Conservation (phyloP, 1,140 invertebrate species). For the Meloidogyne exigua region DNA sequence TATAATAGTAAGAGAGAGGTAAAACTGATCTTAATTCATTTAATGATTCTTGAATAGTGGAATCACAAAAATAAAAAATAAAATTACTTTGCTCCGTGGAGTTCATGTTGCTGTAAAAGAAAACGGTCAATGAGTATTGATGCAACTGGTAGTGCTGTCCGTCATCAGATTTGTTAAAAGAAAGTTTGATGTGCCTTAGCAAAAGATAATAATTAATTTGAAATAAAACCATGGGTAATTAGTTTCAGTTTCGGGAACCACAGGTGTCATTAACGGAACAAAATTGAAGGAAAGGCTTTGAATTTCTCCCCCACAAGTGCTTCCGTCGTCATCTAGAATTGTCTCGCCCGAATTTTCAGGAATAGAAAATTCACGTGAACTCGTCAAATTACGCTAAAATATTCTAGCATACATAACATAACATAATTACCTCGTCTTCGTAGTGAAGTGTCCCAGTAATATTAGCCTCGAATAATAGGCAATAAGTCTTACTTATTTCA, state of each 20-base stretch:
- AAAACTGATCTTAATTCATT: too few species aligned
- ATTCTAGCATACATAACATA: background rate
- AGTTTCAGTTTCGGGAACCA: background rate
- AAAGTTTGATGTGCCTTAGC: background rate
- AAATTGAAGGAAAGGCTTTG: background rate
- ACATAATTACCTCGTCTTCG: conserved; percentile 14
- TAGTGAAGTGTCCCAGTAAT: conserved; percentile 38
- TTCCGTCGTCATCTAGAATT: background rate
- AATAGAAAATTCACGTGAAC: conserved; percentile 27
- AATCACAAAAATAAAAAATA: background rate
- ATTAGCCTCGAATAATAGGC: conserved; percentile 34
- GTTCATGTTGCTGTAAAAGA: background rate
- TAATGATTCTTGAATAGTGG: background rate
- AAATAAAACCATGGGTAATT: background rate
- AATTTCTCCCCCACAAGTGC: conserved; percentile 12
- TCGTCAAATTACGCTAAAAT: conserved; percentile 29
- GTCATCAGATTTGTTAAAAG: background rate
- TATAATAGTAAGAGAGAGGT: too few species aligned
- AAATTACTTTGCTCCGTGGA: background rate
- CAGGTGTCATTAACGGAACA: background rate
- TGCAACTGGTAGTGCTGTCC: background rate
- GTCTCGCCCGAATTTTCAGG: conserved; percentile 4
- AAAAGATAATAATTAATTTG: background rate
- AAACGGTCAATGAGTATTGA: background rate
- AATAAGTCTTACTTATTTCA: conserved; percentile 28